Percentiles rank a stretch among this genome's conserved stretches.
Conservation (phyloP, 2,113 vertebrate species). For the Austrofundulus limnaeus region DNA sequence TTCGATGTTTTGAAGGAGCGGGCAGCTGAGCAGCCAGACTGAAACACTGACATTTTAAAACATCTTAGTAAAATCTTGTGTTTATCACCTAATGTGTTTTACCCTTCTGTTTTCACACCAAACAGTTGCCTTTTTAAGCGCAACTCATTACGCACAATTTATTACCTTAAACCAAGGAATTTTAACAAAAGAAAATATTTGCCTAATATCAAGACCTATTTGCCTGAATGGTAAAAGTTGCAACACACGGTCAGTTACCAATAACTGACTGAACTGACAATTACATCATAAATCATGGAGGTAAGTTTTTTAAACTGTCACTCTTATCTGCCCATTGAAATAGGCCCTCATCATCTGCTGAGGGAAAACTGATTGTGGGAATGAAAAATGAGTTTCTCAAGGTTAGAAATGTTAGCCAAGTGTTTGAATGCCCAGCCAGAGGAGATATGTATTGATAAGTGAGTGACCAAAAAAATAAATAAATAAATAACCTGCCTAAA, state of each 20-base stretch:
- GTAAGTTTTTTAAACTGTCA: slow-evolving; percentile 48
- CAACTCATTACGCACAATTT: too few relatives aligned
- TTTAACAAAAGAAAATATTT: too few relatives aligned
- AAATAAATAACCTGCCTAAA: background rate
- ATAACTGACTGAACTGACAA: slow-evolving; percentile 50
- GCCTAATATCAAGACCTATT: slow-evolving; percentile 16
- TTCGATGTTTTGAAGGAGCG: background rate
- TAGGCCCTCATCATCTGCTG: slow-evolving; percentile 26
- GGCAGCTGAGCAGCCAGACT: background rate
- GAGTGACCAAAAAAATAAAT: background rate
- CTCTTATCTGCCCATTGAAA: slow-evolving; percentile 56
- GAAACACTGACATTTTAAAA: background rate
- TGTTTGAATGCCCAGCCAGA: slow-evolving; percentile 21
- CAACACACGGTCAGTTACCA: slow-evolving; percentile 49
- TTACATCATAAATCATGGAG: slow-evolving; percentile 42
- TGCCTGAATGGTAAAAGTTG: slow-evolving; percentile 36
- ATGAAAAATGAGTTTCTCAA: slow-evolving; percentile 59
- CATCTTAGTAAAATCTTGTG: too few relatives aligned
- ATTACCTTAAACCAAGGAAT: background rate
- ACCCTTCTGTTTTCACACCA: background rate
- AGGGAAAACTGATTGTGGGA: slow-evolving; percentile 51
- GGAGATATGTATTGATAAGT: slow-evolving; percentile 8
- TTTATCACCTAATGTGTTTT: background rate
- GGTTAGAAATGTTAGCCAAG: slow-evolving; percentile 38
- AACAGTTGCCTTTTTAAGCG: background rate